phyloP scores from a whole-genome alignment of 92 coral and sea anemone genomes.

The Zoanthus sansibaricus region DNA sequence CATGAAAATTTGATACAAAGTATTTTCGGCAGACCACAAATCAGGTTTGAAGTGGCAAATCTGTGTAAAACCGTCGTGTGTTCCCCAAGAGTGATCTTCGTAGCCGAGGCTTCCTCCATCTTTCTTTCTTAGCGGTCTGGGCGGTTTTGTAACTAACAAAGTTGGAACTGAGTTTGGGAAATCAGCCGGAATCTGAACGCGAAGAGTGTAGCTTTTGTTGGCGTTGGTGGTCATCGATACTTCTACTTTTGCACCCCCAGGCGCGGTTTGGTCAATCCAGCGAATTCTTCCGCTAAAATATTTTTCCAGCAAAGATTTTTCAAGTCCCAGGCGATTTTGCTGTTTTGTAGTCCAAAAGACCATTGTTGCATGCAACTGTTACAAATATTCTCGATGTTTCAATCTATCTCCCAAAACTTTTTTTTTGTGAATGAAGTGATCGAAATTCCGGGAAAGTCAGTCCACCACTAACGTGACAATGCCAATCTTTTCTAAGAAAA shows the following conservation, averaged over 20 bases:
- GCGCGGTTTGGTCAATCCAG: constrained; percentile 68
- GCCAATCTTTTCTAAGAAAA: too few species aligned
- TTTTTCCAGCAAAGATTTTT: constrained; percentile 65
- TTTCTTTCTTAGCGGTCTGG: constrained; percentile 30
- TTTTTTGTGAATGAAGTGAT: too few species aligned
- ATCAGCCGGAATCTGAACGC: constrained; percentile 74
- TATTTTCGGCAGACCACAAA: constrained; percentile 76
- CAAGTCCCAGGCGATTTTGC: constrained; percentile 66
- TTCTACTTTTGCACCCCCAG: constrained; percentile 70
- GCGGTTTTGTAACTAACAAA: constrained; percentile 71
- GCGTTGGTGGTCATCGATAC: constrained; percentile 59
- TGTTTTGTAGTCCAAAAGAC: constrained; percentile 72
- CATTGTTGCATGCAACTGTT: too few species aligned
- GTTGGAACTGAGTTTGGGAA: constrained; percentile 78
- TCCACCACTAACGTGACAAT: too few species aligned
- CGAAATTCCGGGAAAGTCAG: too few species aligned
- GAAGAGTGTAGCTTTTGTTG: constrained; percentile 66
- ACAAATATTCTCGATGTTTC: too few species aligned
- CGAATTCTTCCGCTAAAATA: constrained; percentile 70
- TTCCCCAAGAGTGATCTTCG: constrained; percentile 57
- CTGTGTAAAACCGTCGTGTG: constrained; percentile 60
- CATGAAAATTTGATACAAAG: constrained; percentile 80
- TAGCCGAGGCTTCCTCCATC: constrained; percentile 44
- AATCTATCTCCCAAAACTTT: too few species aligned
- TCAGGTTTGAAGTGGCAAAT: constrained; percentile 77